Conservation (phyloP, 37 sponge, comb jelly and placozoan genomes). For the Crambe crambe region DNA sequence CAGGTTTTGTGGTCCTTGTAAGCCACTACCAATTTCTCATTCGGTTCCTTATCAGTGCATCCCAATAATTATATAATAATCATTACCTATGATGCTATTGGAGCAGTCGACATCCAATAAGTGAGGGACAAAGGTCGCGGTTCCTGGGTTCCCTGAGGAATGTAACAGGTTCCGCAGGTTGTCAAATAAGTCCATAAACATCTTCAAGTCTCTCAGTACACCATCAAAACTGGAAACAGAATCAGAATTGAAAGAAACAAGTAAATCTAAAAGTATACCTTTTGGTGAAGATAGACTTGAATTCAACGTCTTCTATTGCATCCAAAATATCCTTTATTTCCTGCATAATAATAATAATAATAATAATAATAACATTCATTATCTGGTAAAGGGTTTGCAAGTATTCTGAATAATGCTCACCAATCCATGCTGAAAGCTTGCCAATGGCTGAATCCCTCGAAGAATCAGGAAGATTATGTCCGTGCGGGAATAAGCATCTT, state of each 20-base stretch:
- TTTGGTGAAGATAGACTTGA: background rate
- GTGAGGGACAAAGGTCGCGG: too few relatives aligned
- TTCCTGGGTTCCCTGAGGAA: background rate
- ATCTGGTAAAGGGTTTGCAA: background rate
- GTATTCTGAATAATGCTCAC: conserved; percentile 8
- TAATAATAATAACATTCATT: background rate
- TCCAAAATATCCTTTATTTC: background rate
- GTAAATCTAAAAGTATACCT: background rate
- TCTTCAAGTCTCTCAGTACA: background rate
- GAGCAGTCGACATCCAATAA: conserved; percentile 11
- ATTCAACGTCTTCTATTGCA: background rate
- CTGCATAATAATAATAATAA: background rate
- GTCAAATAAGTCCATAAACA: conserved; percentile 33
- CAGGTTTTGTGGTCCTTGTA: too few relatives aligned
- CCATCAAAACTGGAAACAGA: conserved; percentile 21
- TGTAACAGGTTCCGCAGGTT: background rate
- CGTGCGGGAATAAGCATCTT: background rate
- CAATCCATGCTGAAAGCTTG: background rate
- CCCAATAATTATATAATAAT: too few relatives aligned
- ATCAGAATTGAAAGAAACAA: background rate
- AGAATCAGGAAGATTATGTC: conserved; percentile 28
- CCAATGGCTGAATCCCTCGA: conserved; percentile 6
- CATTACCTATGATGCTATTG: conserved; percentile 11
- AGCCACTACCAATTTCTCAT: too few relatives aligned
- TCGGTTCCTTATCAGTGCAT: too few relatives aligned